Evolutionary conservation across 2,888 invertebrate species (phyloP).

Genomic region (Hedychridium roseum): DNA sequence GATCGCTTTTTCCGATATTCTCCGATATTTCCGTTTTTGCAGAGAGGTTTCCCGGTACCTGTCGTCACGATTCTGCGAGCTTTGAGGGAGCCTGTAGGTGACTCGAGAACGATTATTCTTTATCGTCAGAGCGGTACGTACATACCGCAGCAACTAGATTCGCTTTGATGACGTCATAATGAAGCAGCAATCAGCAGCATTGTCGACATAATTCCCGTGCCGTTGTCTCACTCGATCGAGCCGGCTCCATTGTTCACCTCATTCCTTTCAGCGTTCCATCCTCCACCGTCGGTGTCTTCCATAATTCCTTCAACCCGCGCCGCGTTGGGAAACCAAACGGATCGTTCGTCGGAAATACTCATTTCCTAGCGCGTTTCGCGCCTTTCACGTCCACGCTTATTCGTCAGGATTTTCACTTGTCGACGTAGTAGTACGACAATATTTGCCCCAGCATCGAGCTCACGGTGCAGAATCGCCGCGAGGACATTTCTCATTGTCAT

Average conservation of each 20-base stretch:
- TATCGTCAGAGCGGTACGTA: slow-evolving; percentile 43
- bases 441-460: no score
- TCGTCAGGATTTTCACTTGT: no score
- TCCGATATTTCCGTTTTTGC: no score
- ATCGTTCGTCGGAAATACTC: no score
- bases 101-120: slow-evolving; percentile 51
- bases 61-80: slow-evolving; percentile 11
- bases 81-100: slow-evolving; percentile 33
- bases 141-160: slow-evolving; percentile 56
- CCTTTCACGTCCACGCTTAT: no score
- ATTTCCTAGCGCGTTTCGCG: no score
- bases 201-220: slow-evolving; percentile 62
- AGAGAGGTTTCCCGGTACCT: no score
- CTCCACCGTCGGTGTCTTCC: slow-evolving; percentile 15
- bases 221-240: slow-evolving; percentile 56
- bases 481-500: no score
- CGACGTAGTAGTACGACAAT: no score
- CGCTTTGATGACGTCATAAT: slow-evolving; percentile 63
- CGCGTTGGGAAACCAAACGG: slow-evolving; percentile 6
- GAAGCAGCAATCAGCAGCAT: slow-evolving; percentile 62
- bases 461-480: no score
- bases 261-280: slow-evolving; percentile 38
- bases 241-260: slow-evolving; percentile 43
- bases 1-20: no score
- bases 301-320: slow-evolving; percentile 1